Conservation (phyloP, 37 sponge, comb jelly and placozoan genomes). For the Halisarca cf. caerulea region DNA sequence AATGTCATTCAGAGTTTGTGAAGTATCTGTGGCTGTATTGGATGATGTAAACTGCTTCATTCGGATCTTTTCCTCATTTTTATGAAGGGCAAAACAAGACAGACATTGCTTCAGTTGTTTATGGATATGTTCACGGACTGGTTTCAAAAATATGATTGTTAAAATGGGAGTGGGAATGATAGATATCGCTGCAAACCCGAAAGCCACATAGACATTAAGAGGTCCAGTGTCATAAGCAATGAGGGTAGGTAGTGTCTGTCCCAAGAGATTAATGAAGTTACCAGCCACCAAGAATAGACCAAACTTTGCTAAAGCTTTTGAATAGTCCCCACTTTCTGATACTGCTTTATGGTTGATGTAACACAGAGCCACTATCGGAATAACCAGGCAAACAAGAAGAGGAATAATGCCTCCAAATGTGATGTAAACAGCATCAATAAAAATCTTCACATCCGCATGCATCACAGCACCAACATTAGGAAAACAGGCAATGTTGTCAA, state of each 20-base stretch:
- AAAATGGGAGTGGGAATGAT: neutral
- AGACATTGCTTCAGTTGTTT: too few species aligned
- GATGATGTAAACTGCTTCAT: too few species aligned
- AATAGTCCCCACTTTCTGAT: neutral
- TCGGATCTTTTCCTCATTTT: too few species aligned
- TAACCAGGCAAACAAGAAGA: neutral
- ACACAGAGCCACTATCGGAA: neutral
- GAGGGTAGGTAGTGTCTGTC: neutral
- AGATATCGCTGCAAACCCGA: neutral
- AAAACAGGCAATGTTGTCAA: neutral
- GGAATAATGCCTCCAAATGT: neutral
- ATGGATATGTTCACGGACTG: neutral
- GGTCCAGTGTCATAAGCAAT: neutral
- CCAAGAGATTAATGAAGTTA: conserved; percentile 11
- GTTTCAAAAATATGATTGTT: neutral
- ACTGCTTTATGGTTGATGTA: neutral
- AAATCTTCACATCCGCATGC: too few species aligned
- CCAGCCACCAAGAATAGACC: neutral
- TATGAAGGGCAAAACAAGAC: too few species aligned
- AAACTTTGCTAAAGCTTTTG: neutral
- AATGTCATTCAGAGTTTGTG: too few species aligned
- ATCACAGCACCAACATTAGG: neutral
- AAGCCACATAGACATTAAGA: neutral
- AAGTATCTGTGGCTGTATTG: too few species aligned
- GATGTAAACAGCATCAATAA: neutral